Percentiles rank a stretch among this genome's conserved stretches.
phyloP scores from a whole-genome alignment of 1,140 invertebrate genomes.

The Pomacea maculata region DNA sequence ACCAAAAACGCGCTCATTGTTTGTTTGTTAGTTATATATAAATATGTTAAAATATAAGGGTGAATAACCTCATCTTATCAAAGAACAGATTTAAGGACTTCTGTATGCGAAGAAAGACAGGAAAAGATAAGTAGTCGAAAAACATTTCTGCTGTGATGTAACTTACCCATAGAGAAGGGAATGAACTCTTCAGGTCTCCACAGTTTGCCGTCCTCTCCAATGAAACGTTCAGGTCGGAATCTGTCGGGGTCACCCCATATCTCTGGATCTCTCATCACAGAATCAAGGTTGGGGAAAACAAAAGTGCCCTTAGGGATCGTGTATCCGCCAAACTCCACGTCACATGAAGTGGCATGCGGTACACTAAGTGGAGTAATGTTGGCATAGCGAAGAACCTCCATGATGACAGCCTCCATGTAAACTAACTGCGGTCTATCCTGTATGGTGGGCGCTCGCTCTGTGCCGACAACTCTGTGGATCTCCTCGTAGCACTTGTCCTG shows the following conservation, averaged over 20 bases:
- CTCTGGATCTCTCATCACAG: conserved; percentile 1
- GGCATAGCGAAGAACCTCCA: conserved; percentile 59
- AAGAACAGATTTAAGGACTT: no score
- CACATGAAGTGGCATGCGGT: conserved; percentile 53
- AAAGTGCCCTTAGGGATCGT: conserved; percentile 32
- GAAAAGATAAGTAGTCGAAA: no score
- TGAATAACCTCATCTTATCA: no score
- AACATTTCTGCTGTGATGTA: no score
- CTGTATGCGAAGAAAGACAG: fast-evolving
- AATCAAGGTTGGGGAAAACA: not conserved
- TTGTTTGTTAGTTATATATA: no score
- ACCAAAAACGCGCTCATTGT: no score
- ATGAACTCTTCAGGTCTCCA: conserved; percentile 33
- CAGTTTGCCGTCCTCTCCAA: conserved; percentile 32
- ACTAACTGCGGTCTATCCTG: conserved; percentile 71
- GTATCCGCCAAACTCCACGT: conserved; percentile 53
- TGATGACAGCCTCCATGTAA: conserved; percentile 48
- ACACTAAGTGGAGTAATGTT: conserved; percentile 64
- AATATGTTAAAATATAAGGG: no score
- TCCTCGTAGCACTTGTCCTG: conserved; percentile 25
- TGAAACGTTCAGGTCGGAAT: conserved; percentile 38
- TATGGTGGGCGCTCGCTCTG: conserved; percentile 76
- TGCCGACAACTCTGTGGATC: conserved; percentile 71
- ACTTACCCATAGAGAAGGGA: conserved; percentile 39
- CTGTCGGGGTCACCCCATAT: conserved; percentile 24